These are phyloP conservation scores for Gymnothorax javanicus DNA, from an alignment of 2,797 vertebrate species.

Conservation along the genomic window DNA sequence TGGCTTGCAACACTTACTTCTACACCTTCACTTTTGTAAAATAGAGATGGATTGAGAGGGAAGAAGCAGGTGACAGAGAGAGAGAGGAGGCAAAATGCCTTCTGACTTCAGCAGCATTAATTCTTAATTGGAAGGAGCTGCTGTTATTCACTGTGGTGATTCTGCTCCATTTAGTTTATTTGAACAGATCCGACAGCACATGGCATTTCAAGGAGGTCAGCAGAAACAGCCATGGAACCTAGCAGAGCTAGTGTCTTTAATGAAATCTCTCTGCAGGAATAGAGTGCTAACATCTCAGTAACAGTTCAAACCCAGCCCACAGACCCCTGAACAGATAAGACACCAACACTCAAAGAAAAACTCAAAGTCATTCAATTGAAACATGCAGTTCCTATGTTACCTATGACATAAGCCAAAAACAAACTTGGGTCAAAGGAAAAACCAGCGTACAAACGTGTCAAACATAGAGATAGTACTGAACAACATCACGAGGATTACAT, in stretches of 20 bases:
- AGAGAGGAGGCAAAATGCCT: slow-evolving; percentile 42
- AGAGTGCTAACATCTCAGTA: slow-evolving; percentile 58
- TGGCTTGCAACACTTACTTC: background rate
- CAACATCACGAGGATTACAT: background rate
- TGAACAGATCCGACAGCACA: slow-evolving; percentile 55
- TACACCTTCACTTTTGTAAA: slow-evolving; percentile 2
- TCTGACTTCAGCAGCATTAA: slow-evolving; percentile 59
- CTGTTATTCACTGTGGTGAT: slow-evolving; percentile 56
- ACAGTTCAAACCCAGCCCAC: background rate
- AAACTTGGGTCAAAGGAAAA: background rate
- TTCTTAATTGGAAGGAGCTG: slow-evolving; percentile 66
- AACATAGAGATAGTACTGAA: background rate
- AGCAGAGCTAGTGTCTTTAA: slow-evolving; percentile 40
- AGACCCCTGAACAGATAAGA: background rate
- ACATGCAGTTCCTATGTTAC: background rate
- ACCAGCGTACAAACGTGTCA: background rate
- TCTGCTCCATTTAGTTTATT: slow-evolving; percentile 64
- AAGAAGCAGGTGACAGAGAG: background rate
- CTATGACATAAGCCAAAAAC: background rate
- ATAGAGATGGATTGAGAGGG: slow-evolving; percentile 15
- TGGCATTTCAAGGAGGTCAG: slow-evolving; percentile 60
- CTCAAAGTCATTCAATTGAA: no score
- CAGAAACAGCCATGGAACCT: slow-evolving; percentile 50
- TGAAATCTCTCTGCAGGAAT: slow-evolving; percentile 50
- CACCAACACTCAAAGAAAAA: background rate